These are phyloP conservation scores for Lophotriccus pileatus DNA, from an alignment of 2,797 vertebrate genomes.

Conservation along the genomic window DNA sequence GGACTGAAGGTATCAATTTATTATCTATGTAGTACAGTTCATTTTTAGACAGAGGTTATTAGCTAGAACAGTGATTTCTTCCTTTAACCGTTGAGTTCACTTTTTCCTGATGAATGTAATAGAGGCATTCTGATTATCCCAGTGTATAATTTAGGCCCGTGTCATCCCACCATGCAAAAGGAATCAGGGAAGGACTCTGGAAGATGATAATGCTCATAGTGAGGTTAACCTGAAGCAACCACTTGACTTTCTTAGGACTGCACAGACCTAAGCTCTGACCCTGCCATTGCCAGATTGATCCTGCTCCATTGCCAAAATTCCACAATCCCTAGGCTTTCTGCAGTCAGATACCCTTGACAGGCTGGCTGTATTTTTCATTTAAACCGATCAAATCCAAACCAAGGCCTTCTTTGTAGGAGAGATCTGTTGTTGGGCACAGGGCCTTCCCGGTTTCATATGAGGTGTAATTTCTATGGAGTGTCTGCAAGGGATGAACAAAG, in stretches of 20 bases:
- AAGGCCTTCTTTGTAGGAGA: neutral
- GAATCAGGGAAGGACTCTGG: neutral
- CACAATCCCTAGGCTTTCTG: neutral
- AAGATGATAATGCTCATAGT: neutral
- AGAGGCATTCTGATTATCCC: neutral
- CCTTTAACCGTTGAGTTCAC: neutral
- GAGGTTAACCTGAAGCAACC: neutral
- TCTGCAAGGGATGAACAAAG: neutral
- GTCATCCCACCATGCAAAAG: neutral
- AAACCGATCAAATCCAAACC: neutral
- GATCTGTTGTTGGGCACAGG: neutral
- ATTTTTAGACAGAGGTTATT: neutral
- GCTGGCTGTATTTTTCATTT: neutral
- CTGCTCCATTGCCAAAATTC: neutral
- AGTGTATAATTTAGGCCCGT: neutral
- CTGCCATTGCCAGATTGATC: too few relatives aligned
- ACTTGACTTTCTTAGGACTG: neutral
- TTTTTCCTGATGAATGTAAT: neutral
- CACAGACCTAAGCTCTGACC: neutral
- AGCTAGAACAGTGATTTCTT: neutral
- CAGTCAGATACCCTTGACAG: neutral
- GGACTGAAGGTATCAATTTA: neutral
- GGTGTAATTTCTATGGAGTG: neutral
- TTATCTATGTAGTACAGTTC: neutral
- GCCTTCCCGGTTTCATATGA: neutral